A percentile compares a stretch with the other conserved stretches of the same genome.
phyloP scores from a whole-genome alignment of 2,797 vertebrate genomes.

The Hydrolagus colliei region DNA sequence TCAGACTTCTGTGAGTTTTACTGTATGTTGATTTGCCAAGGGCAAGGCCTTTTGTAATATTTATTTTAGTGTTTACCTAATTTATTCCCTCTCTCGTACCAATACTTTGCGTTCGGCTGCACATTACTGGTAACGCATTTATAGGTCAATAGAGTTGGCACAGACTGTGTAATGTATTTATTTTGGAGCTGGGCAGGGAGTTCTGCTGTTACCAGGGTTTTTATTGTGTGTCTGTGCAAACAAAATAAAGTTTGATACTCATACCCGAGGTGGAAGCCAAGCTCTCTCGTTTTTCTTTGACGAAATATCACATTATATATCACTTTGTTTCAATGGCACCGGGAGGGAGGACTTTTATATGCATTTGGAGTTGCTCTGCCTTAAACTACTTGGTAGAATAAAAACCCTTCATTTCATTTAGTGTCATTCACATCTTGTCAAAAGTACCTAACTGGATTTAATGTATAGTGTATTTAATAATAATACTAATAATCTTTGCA shows the following conservation, averaged over 20 bases:
- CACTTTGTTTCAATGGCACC: neutral
- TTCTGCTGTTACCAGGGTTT: slow-evolving; percentile 9
- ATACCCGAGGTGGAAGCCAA: no score
- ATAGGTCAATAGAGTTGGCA: neutral
- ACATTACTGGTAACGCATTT: neutral
- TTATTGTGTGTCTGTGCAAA: neutral
- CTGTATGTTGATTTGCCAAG: no score
- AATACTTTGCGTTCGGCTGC: neutral
- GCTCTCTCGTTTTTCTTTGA: neutral
- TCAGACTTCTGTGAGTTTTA: no score
- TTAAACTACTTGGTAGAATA: neutral
- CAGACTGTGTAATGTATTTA: neutral
- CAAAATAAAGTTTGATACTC: slow-evolving; percentile 19
- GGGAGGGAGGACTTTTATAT: neutral
- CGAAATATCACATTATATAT: neutral
- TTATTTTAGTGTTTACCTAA: slow-evolving; percentile 9
- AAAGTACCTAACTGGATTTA: no score
- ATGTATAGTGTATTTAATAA: no score
- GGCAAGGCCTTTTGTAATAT: neutral
- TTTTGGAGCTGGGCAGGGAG: neutral
- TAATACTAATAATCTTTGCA: no score
- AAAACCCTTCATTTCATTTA: no score
- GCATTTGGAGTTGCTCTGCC: neutral
- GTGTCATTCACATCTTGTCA: no score
- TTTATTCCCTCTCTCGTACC: neutral